Percentiles rank a stretch among this genome's conserved stretches.
These are phyloP conservation scores for Vesta saturnalis DNA, from an alignment of 2,888 invertebrate species.

Conservation along the genomic window DNA sequence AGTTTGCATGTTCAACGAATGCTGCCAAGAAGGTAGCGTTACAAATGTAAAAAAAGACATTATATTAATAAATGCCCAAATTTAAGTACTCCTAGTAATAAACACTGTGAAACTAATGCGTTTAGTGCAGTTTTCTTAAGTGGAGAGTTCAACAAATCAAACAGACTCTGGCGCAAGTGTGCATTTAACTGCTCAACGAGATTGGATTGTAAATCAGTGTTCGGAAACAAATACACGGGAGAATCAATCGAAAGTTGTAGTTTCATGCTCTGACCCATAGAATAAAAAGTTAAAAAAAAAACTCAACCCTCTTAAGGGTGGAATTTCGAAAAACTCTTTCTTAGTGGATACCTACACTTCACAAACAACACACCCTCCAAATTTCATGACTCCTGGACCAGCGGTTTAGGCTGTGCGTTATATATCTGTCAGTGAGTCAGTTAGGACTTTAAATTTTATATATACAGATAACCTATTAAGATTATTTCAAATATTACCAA, in stretches of 20 bases:
- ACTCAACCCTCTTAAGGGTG: too few relatives aligned
- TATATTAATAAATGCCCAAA: not conserved
- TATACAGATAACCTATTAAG: too few relatives aligned
- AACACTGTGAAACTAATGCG: conserved; percentile 21
- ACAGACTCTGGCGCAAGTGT: conserved; percentile 44
- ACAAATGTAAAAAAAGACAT: not conserved
- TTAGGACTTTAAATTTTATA: too few relatives aligned
- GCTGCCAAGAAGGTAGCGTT: not conserved
- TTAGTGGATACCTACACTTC: too few relatives aligned
- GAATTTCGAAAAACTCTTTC: too few relatives aligned
- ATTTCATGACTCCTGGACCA: too few relatives aligned
- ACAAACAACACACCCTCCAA: too few relatives aligned
- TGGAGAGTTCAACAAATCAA: conserved; percentile 27
- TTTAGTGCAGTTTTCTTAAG: conserved; percentile 44
- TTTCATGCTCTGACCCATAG: not conserved
- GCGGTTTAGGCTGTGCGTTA: too few relatives aligned
- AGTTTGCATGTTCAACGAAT: not conserved
- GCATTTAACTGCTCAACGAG: conserved; percentile 36
- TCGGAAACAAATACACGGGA: not conserved
- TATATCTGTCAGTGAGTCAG: too few relatives aligned
- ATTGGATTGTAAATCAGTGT: conserved; percentile 24
- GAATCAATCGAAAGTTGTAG: not conserved
- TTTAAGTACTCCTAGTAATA: not conserved
- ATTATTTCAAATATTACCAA: too few relatives aligned
- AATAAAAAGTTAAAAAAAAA: too few relatives aligned